Conservation (phyloP, 2,797 vertebrate genomes). For the Pitangus sulphuratus region DNA sequence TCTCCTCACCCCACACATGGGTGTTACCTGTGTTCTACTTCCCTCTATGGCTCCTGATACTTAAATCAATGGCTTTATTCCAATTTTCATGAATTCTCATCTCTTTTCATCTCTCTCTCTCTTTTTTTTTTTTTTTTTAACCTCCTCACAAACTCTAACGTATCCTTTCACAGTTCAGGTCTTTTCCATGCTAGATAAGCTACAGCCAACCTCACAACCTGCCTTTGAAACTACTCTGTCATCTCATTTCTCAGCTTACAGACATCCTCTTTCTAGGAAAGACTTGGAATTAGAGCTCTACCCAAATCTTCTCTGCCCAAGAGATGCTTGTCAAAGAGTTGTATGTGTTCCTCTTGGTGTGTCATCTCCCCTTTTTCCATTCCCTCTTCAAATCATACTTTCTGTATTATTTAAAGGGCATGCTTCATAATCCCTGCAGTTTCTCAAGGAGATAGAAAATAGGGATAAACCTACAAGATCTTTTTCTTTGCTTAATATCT, state of each 20-base stretch:
- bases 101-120: not conserved
- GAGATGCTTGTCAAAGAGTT: not conserved
- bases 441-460: not conserved
- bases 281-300: not conserved
- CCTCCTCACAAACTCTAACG: not conserved
- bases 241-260: not conserved
- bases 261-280: not conserved
- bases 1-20: not conserved
- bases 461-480: not conserved
- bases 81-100: not conserved
- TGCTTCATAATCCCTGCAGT: not conserved
- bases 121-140: not conserved
- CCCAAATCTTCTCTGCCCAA: not conserved
- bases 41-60: not conserved
- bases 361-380: not conserved
- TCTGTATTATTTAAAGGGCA: not conserved
- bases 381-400: not conserved
- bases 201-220: not conserved
- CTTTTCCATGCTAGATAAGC: not conserved
- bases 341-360: not conserved
- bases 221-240: not conserved
- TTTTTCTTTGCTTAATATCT: not conserved
- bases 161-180: not conserved
- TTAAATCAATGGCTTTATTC: not conserved
- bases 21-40: not conserved